Conservation (phyloP, 2,113 vertebrate species). For the Microcebus lehilahytsara region DNA sequence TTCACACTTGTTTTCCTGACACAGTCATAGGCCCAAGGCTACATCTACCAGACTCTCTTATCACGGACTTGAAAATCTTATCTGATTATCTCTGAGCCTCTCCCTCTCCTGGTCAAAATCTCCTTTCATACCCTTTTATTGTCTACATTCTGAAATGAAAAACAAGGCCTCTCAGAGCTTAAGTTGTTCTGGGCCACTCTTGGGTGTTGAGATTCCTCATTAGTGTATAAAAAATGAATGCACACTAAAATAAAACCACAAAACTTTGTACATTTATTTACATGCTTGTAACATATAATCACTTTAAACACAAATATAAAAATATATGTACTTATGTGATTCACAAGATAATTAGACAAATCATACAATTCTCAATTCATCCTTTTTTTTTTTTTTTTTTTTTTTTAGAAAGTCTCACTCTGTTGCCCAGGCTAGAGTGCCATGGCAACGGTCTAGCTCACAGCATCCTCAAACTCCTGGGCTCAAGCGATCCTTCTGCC, state of each 20-base stretch:
- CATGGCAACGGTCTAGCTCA: rapidly evolving
- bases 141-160: neutral
- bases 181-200: neutral
- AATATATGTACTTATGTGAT: neutral
- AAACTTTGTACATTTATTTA: neutral
- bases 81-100: neutral
- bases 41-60: neutral
- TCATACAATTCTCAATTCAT: neutral
- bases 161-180: neutral
- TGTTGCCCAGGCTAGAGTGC: no score
- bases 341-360: neutral
- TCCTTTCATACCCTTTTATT: neutral
- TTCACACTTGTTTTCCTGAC: neutral
- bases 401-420: no score
- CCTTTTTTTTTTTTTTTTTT: neutral
- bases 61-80: neutral
- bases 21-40: neutral
- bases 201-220: neutral
- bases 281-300: neutral
- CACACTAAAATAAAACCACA: neutral
- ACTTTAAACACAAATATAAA: neutral
- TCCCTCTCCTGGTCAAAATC: neutral
- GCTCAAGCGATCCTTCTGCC: no score
- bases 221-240: neutral
- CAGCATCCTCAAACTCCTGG: no score